Percentiles rank a stretch among this genome's conserved stretches.
These are phyloP conservation scores for Orchestia grillus DNA, from an alignment of 1,140 invertebrate genomes.

Conservation along the genomic window DNA sequence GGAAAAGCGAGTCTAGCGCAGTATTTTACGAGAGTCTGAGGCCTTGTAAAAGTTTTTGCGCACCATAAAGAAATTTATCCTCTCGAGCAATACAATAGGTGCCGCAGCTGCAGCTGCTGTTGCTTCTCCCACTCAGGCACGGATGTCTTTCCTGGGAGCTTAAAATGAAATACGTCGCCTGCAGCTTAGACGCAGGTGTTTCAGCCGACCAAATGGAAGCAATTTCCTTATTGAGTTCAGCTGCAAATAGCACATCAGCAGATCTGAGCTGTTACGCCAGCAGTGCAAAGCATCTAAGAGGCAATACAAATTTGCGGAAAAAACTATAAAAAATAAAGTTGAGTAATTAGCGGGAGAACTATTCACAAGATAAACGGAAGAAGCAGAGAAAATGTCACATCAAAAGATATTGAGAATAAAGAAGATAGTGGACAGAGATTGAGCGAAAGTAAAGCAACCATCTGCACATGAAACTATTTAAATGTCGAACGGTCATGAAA, in stretches of 20 bases:
- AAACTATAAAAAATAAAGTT: too few species aligned
- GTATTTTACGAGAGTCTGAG: conserved; percentile 24
- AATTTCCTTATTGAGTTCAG: neutral
- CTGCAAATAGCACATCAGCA: neutral
- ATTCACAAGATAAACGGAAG: too few species aligned
- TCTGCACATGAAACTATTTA: too few species aligned
- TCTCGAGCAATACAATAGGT: neutral
- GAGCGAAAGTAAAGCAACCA: too few species aligned
- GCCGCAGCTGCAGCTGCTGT: neutral
- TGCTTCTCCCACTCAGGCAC: conserved; percentile 5
- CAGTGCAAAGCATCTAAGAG: neutral
- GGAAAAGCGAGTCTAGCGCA: neutral
- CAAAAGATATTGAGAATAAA: too few species aligned
- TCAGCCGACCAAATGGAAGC: neutral
- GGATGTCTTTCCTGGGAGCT: neutral
- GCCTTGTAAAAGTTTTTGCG: conserved; percentile 46
- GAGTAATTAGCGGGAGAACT: neutral
- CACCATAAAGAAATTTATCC: conserved; percentile 55
- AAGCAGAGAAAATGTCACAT: too few species aligned
- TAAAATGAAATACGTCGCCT: neutral
- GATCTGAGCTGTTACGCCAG: neutral
- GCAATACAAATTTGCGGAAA: neutral
- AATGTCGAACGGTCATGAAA: too few species aligned
- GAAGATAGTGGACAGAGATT: too few species aligned
- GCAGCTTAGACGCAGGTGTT: neutral